Conservation (phyloP, 1,140 invertebrate genomes). For the Zaprionus ornatus region DNA sequence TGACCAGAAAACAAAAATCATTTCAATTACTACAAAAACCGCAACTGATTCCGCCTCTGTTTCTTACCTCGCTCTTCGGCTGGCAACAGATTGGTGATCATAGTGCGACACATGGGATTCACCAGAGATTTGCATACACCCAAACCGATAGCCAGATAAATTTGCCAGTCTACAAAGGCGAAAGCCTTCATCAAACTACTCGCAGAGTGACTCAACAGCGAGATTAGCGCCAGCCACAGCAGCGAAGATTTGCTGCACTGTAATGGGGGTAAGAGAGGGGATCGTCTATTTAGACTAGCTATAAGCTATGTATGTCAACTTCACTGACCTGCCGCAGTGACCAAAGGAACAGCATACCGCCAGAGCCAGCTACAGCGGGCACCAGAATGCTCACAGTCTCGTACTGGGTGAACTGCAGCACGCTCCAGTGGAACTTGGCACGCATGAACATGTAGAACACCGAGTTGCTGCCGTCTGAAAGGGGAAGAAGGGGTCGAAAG, state of each 20-base stretch:
- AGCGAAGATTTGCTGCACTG: slow-evolving; percentile 63
- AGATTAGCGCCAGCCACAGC: slow-evolving; percentile 65
- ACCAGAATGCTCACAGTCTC: slow-evolving; percentile 83
- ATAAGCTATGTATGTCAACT: too few relatives aligned
- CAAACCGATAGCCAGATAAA: slow-evolving; percentile 85
- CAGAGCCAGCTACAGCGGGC: slow-evolving; percentile 79
- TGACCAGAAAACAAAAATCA: slow-evolving; percentile 39
- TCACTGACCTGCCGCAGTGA: slow-evolving; percentile 84
- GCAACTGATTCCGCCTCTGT: not conserved
- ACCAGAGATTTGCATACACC: slow-evolving; percentile 85
- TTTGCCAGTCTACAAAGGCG: slow-evolving; percentile 86
- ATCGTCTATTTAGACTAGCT: not conserved
- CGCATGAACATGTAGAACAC: slow-evolving; percentile 87
- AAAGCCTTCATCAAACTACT: slow-evolving; percentile 85
- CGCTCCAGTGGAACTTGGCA: slow-evolving; percentile 87
- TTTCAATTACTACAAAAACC: not conserved
- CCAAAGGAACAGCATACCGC: slow-evolving; percentile 84
- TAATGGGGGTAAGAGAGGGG: not conserved
- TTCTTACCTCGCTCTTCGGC: slow-evolving; percentile 84
- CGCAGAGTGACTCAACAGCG: slow-evolving; percentile 74
- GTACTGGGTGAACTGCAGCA: slow-evolving; percentile 86
- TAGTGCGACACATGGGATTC: slow-evolving; percentile 86
- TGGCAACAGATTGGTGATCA: slow-evolving; percentile 88
- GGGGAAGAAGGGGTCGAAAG: not conserved
- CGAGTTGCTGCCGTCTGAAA: slow-evolving; percentile 78